phyloP scores from a whole-genome alignment of 2,888 invertebrate species.

The Clunio marinus region DNA sequence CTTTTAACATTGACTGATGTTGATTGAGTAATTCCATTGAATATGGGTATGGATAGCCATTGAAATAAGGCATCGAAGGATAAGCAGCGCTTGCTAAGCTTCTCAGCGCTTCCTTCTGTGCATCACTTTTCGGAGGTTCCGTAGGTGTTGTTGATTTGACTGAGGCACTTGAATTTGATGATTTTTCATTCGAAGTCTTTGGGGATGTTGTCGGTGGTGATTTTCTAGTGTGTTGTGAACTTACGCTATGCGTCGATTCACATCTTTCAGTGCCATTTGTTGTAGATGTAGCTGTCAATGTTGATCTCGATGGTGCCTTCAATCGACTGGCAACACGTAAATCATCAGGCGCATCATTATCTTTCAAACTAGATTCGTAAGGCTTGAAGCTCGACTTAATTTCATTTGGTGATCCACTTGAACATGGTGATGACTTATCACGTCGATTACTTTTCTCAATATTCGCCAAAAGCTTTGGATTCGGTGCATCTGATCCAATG shows the following conservation, averaged over 20 bases:
- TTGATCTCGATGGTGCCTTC: background rate
- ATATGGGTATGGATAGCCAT: constrained; percentile 60
- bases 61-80: constrained; percentile 56
- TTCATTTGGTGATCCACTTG: constrained; percentile 52
- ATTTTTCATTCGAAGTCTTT: constrained; percentile 45
- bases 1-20: constrained; percentile 66
- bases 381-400: constrained; percentile 68
- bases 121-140: background rate
- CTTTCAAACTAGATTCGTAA: constrained; percentile 62
- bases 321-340: constrained; percentile 8
- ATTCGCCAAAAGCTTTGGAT: constrained; percentile 69
- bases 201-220: constrained; percentile 52
- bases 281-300: background rate
- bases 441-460: constrained; percentile 64
- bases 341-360: constrained; percentile 24
- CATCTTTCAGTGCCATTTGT: constrained; percentile 54
- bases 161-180: constrained; percentile 26
- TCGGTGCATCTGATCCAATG: constrained; percentile 81
- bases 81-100: background rate
- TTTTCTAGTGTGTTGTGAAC: constrained; percentile 57
- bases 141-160: constrained; percentile 11
- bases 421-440: constrained; percentile 58
- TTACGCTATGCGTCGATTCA: constrained; percentile 73
- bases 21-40: constrained; percentile 75
- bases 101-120: constrained; percentile 1